A percentile compares a stretch with the other conserved stretches of the same genome.
These are phyloP conservation scores for Rhingia campestris DNA, from an alignment of 2,888 invertebrate genomes.

Conservation along the genomic window DNA sequence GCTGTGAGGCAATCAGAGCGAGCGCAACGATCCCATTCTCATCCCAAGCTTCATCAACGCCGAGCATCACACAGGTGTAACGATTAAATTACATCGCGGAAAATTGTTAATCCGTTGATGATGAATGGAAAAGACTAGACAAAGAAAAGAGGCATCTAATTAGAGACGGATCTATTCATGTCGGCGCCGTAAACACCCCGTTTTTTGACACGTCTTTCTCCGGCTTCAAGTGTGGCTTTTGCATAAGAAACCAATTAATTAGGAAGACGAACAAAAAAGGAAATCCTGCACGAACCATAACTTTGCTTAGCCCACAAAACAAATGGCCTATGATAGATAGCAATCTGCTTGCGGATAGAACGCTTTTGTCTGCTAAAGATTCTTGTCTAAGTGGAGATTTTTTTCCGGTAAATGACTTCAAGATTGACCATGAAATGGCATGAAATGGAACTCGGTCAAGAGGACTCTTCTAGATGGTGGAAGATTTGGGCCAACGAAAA, in stretches of 20 bases:
- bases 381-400: slow-evolving; percentile 59
- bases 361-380: slow-evolving; percentile 27
- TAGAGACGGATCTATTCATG: slow-evolving; percentile 23
- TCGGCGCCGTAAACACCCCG: too few species aligned
- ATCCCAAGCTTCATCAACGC: slow-evolving; percentile 19
- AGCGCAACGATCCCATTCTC: slow-evolving; percentile 43
- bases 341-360: slow-evolving; percentile 20
- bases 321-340: slow-evolving; percentile 63
- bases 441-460: slow-evolving; percentile 71
- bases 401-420: slow-evolving; percentile 57
- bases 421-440: slow-evolving; percentile 70
- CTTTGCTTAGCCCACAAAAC: slow-evolving; percentile 62
- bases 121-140: slow-evolving; percentile 39
- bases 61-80: slow-evolving; percentile 10
- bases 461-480: slow-evolving; percentile 8
- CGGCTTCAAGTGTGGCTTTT: slow-evolving; percentile 12
- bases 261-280: slow-evolving; percentile 9
- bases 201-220: slow-evolving; percentile 46
- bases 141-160: neutral
- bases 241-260: slow-evolving; percentile 59
- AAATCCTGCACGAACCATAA: slow-evolving; percentile 45
- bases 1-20: slow-evolving; percentile 57
- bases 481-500: neutral
- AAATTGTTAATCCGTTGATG: slow-evolving; percentile 55
- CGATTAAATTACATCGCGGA: slow-evolving; percentile 55